Conservation (phyloP, 2,888 invertebrate species). For the Scrobipalpa costella region DNA sequence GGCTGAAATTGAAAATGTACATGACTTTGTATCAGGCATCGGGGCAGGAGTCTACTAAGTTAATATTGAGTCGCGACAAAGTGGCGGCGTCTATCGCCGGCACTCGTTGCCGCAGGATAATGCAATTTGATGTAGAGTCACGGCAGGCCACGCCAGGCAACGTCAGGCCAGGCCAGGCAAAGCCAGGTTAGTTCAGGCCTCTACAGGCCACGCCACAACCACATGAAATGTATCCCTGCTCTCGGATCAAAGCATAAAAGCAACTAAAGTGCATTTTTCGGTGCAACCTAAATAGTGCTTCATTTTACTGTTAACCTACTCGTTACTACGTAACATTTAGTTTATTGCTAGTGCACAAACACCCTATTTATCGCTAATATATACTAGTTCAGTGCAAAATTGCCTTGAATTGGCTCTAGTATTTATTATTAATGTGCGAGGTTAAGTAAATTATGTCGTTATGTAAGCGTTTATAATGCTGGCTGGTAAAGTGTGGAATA, state of each 20-base stretch:
- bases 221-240: constrained; percentile 23
- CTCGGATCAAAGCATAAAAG: constrained; percentile 26
- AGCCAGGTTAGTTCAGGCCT: too few relatives aligned
- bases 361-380: constrained; percentile 17
- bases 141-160: constrained; percentile 1
- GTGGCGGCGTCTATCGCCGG: constrained; percentile 16
- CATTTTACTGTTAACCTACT: neutral
- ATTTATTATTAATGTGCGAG: neutral
- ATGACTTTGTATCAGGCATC: constrained; percentile 12
- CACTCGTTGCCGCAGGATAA: constrained; percentile 26
- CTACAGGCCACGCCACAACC: constrained; percentile 20
- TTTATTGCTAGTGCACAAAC: neutral
- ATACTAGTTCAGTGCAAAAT: constrained; percentile 9
- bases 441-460: neutral
- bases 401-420: constrained; percentile 8
- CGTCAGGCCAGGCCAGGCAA: neutral
- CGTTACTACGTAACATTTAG: neutral
- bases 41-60: constrained; percentile 18
- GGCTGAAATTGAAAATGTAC: constrained; percentile 13
- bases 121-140: constrained; percentile 26
- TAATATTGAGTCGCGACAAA: constrained; percentile 21
- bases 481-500: neutral
- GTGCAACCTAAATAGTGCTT: constrained; percentile 19
- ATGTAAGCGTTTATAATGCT: neutral
- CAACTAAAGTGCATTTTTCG: constrained; percentile 21